phyloP scores from a whole-genome alignment of 2,113 vertebrate species.

The Proteles cristata region DNA sequence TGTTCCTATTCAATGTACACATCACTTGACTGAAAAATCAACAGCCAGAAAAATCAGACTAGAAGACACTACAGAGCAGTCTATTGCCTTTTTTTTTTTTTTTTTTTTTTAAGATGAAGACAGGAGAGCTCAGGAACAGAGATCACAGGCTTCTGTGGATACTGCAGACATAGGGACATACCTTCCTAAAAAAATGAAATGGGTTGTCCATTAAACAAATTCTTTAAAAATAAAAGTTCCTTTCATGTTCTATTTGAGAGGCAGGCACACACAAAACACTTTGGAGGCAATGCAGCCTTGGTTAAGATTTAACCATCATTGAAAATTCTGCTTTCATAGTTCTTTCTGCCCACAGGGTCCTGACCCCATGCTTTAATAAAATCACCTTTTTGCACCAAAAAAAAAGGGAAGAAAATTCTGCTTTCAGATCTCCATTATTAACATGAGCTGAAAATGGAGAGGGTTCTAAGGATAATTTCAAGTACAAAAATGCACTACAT shows the following conservation, averaged over 20 bases:
- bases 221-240: slow-evolving; percentile 39
- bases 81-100: background rate
- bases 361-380: too few relatives aligned
- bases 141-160: background rate
- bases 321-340: background rate
- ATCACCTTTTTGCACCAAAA: too few relatives aligned
- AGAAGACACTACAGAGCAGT: background rate
- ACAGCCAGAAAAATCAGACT: slow-evolving; percentile 31
- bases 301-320: background rate
- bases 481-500: slow-evolving; percentile 38
- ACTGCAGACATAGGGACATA: background rate
- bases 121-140: background rate
- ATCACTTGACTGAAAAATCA: slow-evolving; percentile 26
- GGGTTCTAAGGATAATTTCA: slow-evolving; percentile 18
- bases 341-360: too few relatives aligned
- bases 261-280: background rate
- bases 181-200: slow-evolving; percentile 23
- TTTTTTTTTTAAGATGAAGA: background rate
- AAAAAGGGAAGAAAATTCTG: background rate
- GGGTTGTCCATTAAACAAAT: background rate
- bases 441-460: slow-evolving; percentile 20
- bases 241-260: slow-evolving; percentile 36
- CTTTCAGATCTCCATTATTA: background rate
- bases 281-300: background rate
- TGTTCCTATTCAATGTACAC: background rate